Base-by-base conservation (phyloP, 1,140 invertebrate species). In the Stenopsyche tienmushanensis region DNA sequence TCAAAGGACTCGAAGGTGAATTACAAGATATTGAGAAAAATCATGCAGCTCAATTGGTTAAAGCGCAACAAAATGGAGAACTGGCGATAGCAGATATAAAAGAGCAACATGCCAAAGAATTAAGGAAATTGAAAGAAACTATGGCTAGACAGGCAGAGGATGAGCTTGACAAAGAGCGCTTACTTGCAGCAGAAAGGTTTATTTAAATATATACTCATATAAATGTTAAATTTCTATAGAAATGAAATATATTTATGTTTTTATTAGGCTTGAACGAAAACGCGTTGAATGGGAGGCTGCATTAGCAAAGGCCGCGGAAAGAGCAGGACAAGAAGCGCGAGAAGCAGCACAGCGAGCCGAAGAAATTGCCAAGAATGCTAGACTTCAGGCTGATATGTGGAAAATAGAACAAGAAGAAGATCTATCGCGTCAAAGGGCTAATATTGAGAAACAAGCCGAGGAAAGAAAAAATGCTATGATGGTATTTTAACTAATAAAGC, bases 1-100 rank as follows among this genome's bases (percentile, higher is more conserved):
- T 81, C 1, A 80, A 80, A 74, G 78, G 78, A 13, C 55, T 81
- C 44, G 79, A 81, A 70, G 76, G 76, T 3, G 79, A 81, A 55
- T 71, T 81, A 1, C 64, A 77, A 1, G 78, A 80, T 54, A 80
- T 80, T 76, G 78, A 78, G 10, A 77, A 80, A 1, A 72, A 77
- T 0, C 78, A 80, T 44, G n/a, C 49, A 0, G 41, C 26, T n/a
- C 55, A 52, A 44, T 1, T 67, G 1, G 44, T 17, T 0, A 23
- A 39, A 25, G 8, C 53, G 2, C 54, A 70, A 45, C 47, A 59
- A 54, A 50, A 67, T 21, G 34, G n/a, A 10, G 69, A 70, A 44
- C n/a, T 20, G 13, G 23, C 41, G 18, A 26, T 70, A 20, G 41
- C 9, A 24, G 52, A 41, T 7, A 52, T 62, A 21, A 26, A 42